Evolutionary conservation across 2,888 invertebrate species (phyloP).

Genomic region (Gnatocerus cornutus): DNA sequence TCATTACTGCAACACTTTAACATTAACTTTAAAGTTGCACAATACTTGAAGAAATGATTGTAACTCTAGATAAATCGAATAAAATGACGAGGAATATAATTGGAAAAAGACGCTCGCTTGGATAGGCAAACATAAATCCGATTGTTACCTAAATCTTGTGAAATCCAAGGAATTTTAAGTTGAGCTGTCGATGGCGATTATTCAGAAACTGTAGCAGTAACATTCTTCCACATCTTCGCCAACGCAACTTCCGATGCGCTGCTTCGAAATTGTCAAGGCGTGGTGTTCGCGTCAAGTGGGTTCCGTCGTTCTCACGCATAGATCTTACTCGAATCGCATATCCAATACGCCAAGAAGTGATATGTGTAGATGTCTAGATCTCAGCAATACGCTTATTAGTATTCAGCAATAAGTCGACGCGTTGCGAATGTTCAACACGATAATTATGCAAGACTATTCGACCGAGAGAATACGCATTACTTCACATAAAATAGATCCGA

Average conservation of each 20-base stretch:
- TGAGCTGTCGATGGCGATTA: too few species aligned
- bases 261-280: conserved; percentile 48
- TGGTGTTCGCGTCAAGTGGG: conserved; percentile 57
- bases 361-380: conserved; percentile 49
- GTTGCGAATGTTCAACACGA: conserved; percentile 44
- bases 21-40: too few species aligned
- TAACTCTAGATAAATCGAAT: too few species aligned
- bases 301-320: conserved; percentile 62
- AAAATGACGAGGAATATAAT: too few species aligned
- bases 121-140: too few species aligned
- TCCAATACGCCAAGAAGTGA: conserved; percentile 43
- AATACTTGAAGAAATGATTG: too few species aligned
- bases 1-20: too few species aligned
- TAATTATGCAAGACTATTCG: conserved; percentile 47
- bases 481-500: conserved; percentile 46
- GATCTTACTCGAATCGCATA: conserved; percentile 47
- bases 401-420: conserved; percentile 45
- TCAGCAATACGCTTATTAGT: conserved; percentile 45
- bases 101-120: too few species aligned
- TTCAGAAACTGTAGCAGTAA: background rate
- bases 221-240: conserved; percentile 7
- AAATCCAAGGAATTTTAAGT: too few species aligned
- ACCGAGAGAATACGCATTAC: conserved; percentile 36
- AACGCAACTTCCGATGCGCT: conserved; percentile 30
- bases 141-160: too few species aligned